phyloP scores from a whole-genome alignment of 2,113 vertebrate species.

The Marmota flaviventris region DNA sequence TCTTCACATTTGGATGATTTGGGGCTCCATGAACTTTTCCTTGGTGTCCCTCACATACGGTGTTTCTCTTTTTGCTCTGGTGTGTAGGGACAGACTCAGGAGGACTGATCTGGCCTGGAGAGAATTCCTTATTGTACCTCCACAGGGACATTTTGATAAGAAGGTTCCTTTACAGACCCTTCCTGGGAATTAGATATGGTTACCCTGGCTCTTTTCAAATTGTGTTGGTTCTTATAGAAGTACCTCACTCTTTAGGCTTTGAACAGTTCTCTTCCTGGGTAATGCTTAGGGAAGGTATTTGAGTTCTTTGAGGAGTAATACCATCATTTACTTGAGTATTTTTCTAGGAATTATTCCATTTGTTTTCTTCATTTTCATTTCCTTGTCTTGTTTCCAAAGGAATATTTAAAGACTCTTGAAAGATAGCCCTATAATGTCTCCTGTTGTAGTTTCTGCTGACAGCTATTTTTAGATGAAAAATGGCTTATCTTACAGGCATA shows the following conservation, averaged over 20 bases:
- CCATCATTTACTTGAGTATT: too few species aligned
- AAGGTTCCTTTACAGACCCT: too few species aligned
- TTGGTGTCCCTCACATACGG: too few species aligned
- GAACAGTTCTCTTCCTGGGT: not conserved
- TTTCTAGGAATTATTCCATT: too few species aligned
- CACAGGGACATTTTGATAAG: too few species aligned
- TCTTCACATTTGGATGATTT: not conserved
- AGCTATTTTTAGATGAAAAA: not conserved
- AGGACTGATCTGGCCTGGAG: too few species aligned
- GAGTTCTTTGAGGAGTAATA: not conserved
- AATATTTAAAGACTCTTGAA: not conserved
- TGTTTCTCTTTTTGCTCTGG: too few species aligned
- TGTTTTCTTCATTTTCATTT: not conserved
- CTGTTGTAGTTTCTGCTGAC: not conserved
- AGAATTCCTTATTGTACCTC: too few species aligned
- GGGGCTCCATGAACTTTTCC: too few species aligned
- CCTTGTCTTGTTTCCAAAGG: not conserved
- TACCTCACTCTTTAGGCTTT: not conserved
- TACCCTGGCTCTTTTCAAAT: not conserved
- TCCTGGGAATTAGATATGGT: too few species aligned
- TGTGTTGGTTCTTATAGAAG: not conserved
- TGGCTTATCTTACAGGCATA: constrained; percentile 57
- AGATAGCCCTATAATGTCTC: not conserved
- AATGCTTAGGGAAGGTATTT: not conserved
- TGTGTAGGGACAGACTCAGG: too few species aligned